Evolutionary conservation across 1,140 invertebrate species (phyloP), one percentile per base, ranked within the genome.

Genomic region (Seison nebaliae): DNA sequence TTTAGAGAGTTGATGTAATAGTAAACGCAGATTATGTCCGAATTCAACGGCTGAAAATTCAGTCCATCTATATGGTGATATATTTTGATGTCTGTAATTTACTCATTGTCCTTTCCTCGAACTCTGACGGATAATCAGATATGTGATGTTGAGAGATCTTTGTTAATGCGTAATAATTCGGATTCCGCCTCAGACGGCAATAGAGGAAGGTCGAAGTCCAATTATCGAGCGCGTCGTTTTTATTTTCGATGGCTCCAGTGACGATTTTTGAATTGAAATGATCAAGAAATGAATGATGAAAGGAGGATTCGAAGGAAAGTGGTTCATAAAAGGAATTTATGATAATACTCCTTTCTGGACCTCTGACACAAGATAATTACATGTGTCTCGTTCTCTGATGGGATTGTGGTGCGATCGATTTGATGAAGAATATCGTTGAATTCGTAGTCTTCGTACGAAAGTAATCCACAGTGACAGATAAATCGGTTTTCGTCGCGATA

Each of bases 1-100:
- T 91, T 98, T 0, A 84, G 88, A 48, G 98, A 98, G 59, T 94
- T 93, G 45, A 96, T 96, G 54, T 96, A 98, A 56, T 99, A 99
- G 56, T 98, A 98, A 0, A 86, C 83, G 2, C 88, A 86, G 57
- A 99, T 99, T 83, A 99, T 96, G 43, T 88, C 91, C 51, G 98
- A 62, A 64, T 98, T 98, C 1, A 98, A 63, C 0, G 88, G 79
- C 31, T 76, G 65, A 0, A 78, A 76, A 54, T 96, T 84, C 70
- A 96, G 84, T 43, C 96, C 88, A 48, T 98, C 84, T 58, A 94
- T 84, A 98, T 72, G 30, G 76, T 76, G 40, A 98, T 91, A 54
- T 91, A 98, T 54, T 94, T 91, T 0, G 81, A 84, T 53, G 91
- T 79, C 54, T 96, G 84, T 42, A 98, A 60, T 54, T 98, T 86